Base-by-base conservation (phyloP, 2,888 invertebrate genomes). In the Onthophagus sagittarius region DNA sequence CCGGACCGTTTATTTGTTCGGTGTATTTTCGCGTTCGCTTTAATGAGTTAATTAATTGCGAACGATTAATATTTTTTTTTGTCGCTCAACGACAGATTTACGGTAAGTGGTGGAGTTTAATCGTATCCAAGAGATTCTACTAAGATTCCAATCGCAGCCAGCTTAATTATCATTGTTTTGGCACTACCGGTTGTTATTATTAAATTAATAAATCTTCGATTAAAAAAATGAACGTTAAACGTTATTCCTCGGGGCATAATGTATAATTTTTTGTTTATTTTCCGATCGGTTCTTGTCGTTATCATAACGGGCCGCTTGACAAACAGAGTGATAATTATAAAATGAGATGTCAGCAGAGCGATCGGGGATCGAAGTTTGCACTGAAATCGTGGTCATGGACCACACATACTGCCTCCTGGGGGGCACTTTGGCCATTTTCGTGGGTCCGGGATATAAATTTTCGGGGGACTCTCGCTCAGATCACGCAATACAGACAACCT, bases 391-490 rank as follows among this genome's bases (percentile, higher is more conserved):
- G 75, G 67, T 23, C 23, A 13, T 23, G 67, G 67, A 67, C 78
- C 77, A 82, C 81, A 79, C 80, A 79, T 79, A 80, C 80, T 79
- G 83, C 83, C 82, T 83, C 83, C 84, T 83, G 84, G 84, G 84
- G 84, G 84, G 83, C 83, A 82, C 80, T 82, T 81, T 81, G 83
- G 80, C 80, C 82, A 81, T 80, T 79, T 79, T 84, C 84, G 83
- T 84, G 78, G 83, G 83, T 78, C 82, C 81, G 79, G 81, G 80
- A 82, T 82, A 83, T 84, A 84, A 83, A 84, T 84, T 83, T 81
- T 80, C 80, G 79, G 80, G 78, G 78, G 81, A 81, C 82, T 78
- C 81, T 78, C 81, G 80, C 78, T 79, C 82, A 78, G 82, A 82
- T 82, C 82, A 82, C 82, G 82, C 82, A 82, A 82, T 80, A 80